Percentiles rank a stretch among this genome's conserved stretches.
Evolutionary conservation across 35 echinoderm and acorn worm genomes (phyloP).

Genomic region (Apostichopus japonicus): DNA sequence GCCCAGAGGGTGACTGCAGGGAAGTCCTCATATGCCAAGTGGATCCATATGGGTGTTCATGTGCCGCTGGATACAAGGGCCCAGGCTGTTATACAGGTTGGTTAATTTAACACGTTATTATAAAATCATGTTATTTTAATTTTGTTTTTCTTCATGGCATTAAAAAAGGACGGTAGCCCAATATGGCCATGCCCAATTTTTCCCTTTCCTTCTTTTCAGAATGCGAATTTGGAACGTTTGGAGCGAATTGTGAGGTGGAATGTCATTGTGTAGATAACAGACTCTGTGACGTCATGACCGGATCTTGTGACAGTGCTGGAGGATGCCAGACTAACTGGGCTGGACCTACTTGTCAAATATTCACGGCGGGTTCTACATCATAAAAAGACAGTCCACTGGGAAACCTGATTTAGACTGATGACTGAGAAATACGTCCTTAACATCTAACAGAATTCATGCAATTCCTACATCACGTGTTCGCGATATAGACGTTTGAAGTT

Average conservation of each 20-base stretch:
- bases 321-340: too few species aligned
- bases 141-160: not conserved
- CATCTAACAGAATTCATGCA: too few species aligned
- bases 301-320: not conserved
- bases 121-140: not conserved
- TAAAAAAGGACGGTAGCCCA: too few species aligned
- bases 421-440: too few species aligned
- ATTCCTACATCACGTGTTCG: too few species aligned
- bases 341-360: slow-evolving; percentile 7
- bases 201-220: not conserved
- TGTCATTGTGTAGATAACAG: not conserved
- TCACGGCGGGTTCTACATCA: not conserved
- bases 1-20: not conserved
- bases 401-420: too few species aligned
- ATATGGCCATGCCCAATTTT: not conserved
- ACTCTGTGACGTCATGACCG: not conserved
- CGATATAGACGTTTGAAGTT: too few species aligned
- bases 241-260: not conserved
- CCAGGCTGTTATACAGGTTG: not conserved
- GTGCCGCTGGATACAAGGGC: slow-evolving; percentile 15
- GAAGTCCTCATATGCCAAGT: not conserved
- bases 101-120: not conserved
- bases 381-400: not conserved
- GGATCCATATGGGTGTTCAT: slow-evolving; percentile 17
- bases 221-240: not conserved